Evolutionary conservation across 2,888 invertebrate genomes (phyloP).

Genomic region (Auanema freiburgensis): DNA sequence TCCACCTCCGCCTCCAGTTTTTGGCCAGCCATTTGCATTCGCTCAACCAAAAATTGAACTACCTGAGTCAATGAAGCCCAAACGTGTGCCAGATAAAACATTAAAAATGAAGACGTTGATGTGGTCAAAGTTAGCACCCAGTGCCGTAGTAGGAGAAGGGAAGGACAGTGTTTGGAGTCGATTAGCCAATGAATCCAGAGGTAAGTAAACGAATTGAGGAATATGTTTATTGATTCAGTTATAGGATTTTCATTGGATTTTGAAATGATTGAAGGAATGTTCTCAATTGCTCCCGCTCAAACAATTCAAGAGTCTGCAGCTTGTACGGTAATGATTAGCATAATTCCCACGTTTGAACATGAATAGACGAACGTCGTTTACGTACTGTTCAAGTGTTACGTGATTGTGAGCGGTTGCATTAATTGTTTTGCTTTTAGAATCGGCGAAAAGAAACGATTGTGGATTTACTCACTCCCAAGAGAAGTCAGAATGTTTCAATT

Average conservation of each 20-base stretch:
- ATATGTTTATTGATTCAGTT: background rate
- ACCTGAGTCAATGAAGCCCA: constrained; percentile 32
- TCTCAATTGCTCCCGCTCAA: constrained; percentile 6
- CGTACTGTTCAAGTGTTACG: too few relatives aligned
- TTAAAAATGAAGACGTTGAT: constrained; percentile 34
- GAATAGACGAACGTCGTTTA: too few relatives aligned
- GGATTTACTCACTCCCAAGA: constrained; percentile 38
- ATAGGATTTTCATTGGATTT: constrained; percentile 19
- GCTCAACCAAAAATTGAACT: constrained; percentile 2
- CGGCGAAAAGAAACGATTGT: constrained; percentile 22
- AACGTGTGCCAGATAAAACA: constrained; percentile 26
- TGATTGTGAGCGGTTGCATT: too few relatives aligned
- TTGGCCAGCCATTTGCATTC: background rate
- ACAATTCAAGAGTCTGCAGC: constrained; percentile 7
- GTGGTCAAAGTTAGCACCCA: constrained; percentile 23
- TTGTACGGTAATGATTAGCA: background rate
- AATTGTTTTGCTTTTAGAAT: background rate
- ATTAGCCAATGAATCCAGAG: constrained; percentile 12
- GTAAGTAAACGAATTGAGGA: background rate
- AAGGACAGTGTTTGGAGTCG: constrained; percentile 20
- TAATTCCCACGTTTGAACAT: background rate
- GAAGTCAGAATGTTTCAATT: constrained; percentile 45
- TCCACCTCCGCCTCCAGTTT: constrained; percentile 3
- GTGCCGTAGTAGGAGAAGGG: constrained; percentile 7
- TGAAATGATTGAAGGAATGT: constrained; percentile 22